Evolutionary conservation across 1,140 invertebrate genomes (phyloP).

Genomic region (Vollenhovia emeryi): DNA sequence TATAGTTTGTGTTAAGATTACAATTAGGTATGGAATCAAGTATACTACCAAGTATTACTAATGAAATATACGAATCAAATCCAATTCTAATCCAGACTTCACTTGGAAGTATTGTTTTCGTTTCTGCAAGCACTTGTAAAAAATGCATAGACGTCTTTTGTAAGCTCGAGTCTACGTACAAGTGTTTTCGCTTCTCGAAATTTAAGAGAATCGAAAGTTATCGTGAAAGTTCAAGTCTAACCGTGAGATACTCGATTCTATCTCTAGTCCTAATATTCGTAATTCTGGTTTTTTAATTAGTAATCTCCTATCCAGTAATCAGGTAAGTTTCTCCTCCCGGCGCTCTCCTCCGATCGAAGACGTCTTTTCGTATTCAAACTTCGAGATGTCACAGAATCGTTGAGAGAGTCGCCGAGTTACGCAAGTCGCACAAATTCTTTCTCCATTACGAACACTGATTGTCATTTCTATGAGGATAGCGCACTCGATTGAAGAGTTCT

Average conservation of each 20-base stretch:
- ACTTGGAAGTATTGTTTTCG: neutral
- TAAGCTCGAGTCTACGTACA: neutral
- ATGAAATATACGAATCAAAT: neutral
- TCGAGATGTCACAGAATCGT: neutral
- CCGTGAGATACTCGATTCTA: neutral
- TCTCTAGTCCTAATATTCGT: neutral
- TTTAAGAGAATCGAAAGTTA: neutral
- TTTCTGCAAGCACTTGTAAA: neutral
- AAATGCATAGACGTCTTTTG: neutral
- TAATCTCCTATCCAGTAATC: neutral
- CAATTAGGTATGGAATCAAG: neutral
- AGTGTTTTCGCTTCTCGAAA: neutral
- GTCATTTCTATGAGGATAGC: conserved; percentile 18
- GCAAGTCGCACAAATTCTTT: conserved; percentile 6
- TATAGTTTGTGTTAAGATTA: neutral
- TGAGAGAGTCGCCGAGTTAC: neutral
- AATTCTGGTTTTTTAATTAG: neutral
- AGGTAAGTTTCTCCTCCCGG: neutral
- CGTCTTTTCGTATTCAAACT: neutral
- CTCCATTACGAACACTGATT: conserved; percentile 19
- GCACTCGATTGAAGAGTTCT: conserved; percentile 39
- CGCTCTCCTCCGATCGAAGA: neutral
- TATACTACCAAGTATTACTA: neutral
- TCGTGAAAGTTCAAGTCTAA: neutral
- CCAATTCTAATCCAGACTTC: neutral